Evolutionary conservation across 2,797 vertebrate species (phyloP), one percentile per base, ranked within the genome.

Genomic region (Fistularia tabacaria): DNA sequence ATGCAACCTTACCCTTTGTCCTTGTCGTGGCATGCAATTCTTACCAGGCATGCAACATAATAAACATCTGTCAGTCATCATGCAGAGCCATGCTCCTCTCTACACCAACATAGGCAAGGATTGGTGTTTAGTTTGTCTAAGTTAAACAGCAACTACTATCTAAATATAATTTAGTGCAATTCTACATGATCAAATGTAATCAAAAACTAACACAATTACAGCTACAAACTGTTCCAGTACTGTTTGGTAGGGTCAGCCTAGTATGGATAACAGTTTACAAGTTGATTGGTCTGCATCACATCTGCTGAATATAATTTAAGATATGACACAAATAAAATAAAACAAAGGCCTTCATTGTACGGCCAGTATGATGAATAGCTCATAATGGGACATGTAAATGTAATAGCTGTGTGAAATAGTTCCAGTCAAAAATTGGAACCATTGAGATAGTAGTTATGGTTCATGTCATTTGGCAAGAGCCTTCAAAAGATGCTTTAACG

Each of bases 11-110:
- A 83, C 81, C 85, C 74, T n/a, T 49, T 71, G 46, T 73, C 61
- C 59, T 61, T 37, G 55, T 14, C 46, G 56, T 76, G 54, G 58
- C 80, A 69, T 52, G 64, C 80, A 83, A 81, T 86, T 87, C 77
- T 87, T 72, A 82, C 66, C 70, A 13, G 67, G 52, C 87, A 89
- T 86, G 87, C 87, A 88, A 80, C 51, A 76, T 10, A 81, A 78
- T 63, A 80, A 54, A 72, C 51, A 76, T 46, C 36, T 15, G 54
- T 80, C 37, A 76, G 9, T 71, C 43, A 46, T 66, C 88, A 85
- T 90, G 86, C 86, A 81, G 54, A 44, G 13, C 65, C 74, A 77
- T 81, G 74, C 73, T 51, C n/a, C 37, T 43, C 37, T 43, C 11
- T 14, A 54, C 14, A 25, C 25, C 25, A 25, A 25, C 25, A 25